Evolutionary conservation across 2,797 vertebrate genomes (phyloP).

Genomic region (Discoglossus pictus): DNA sequence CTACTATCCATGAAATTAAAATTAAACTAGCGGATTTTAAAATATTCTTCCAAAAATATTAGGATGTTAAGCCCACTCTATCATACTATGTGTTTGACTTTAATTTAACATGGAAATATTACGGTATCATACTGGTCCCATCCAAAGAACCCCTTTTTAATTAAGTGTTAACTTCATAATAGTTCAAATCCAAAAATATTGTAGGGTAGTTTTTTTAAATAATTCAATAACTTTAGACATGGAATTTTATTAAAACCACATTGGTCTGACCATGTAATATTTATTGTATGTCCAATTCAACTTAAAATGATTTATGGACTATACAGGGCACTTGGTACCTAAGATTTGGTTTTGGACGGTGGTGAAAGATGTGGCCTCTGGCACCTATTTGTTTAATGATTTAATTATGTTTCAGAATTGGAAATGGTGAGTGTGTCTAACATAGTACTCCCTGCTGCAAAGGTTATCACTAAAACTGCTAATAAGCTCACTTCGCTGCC

Average conservation of each 20-base stretch:
- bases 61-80: no score
- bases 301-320: slow-evolving; percentile 44
- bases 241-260: slow-evolving; percentile 36
- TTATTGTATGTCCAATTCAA: slow-evolving; percentile 36
- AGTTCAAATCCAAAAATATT: slow-evolving; percentile 23
- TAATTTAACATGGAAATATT: no score
- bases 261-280: slow-evolving; percentile 36
- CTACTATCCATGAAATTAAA: no score
- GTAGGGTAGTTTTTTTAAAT: slow-evolving; percentile 20
- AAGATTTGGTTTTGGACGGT: slow-evolving; percentile 41
- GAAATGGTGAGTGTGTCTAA: slow-evolving; percentile 48
- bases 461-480: slow-evolving; percentile 45
- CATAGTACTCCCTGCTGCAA: slow-evolving; percentile 44
- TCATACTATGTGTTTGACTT: no score
- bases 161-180: slow-evolving; percentile 16
- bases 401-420: slow-evolving; percentile 46
- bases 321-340: slow-evolving; percentile 41
- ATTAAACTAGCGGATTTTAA: no score
- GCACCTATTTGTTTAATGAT: slow-evolving; percentile 50
- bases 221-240: slow-evolving; percentile 22
- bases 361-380: slow-evolving; percentile 42
- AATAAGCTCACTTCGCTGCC: slow-evolving; percentile 45
- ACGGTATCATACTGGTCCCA: slow-evolving; percentile 18
- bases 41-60: no score
- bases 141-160: slow-evolving; percentile 8